Conservation (phyloP, 1,140 invertebrate species). For the Bombus waltoni region DNA sequence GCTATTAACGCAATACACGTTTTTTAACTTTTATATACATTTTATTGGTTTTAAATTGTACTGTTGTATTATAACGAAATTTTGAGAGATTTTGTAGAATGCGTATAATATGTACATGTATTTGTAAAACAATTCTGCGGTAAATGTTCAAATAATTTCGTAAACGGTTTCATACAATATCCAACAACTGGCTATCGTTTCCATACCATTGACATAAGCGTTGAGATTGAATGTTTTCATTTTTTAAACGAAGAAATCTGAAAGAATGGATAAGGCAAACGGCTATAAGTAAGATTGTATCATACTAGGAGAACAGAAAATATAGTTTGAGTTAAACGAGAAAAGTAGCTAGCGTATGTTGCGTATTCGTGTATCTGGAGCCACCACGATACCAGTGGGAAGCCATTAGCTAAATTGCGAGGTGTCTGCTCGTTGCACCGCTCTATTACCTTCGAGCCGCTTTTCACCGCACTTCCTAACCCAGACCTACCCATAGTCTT, state of each 20-base stretch:
- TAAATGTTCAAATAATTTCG: too few relatives aligned
- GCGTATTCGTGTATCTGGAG: slow-evolving; percentile 14
- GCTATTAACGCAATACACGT: too few relatives aligned
- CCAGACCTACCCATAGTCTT: slow-evolving; percentile 1
- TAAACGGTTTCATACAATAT: neutral
- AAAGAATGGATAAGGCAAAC: neutral
- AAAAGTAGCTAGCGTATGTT: slow-evolving; percentile 38
- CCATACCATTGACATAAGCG: neutral
- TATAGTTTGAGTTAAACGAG: neutral
- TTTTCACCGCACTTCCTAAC: slow-evolving; percentile 28
- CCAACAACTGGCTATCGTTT: neutral
- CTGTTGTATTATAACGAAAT: too few relatives aligned
- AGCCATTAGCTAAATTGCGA: slow-evolving; percentile 81
- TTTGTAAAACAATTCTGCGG: too few relatives aligned
- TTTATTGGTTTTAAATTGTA: too few relatives aligned
- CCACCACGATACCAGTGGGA: slow-evolving; percentile 71
- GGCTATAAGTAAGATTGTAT: too few relatives aligned
- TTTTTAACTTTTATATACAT: too few relatives aligned
- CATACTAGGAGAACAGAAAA: neutral
- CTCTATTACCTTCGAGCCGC: slow-evolving; percentile 76
- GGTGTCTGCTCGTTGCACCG: slow-evolving; percentile 80
- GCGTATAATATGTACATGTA: too few relatives aligned
- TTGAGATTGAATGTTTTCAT: neutral
- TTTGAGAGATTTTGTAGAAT: too few relatives aligned
- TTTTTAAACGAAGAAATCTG: too few relatives aligned